These are phyloP conservation scores for Rachycentron canadum DNA, from an alignment of 2,797 vertebrate species.

Conservation along the genomic window DNA sequence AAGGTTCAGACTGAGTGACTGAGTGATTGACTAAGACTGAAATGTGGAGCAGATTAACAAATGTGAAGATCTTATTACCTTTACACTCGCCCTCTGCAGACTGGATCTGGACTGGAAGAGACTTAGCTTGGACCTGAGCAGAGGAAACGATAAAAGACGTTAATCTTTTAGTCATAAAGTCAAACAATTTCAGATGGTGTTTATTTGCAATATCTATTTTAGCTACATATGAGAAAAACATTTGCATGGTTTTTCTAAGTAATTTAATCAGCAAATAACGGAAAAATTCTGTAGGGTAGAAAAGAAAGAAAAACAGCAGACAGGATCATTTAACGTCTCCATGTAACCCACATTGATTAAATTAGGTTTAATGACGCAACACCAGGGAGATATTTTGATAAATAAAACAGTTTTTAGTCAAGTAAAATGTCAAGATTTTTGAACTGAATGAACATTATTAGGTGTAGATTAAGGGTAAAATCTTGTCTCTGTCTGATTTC, in stretches of 20 bases:
- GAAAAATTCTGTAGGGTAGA: background rate
- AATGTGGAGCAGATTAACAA: background rate
- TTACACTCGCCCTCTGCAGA: slow-evolving; percentile 97
- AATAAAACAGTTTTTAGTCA: too few relatives aligned
- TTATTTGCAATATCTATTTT: background rate
- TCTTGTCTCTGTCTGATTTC: too few relatives aligned
- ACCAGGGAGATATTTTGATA: too few relatives aligned
- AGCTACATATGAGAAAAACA: background rate
- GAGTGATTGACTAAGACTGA: too few relatives aligned
- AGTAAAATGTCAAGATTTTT: too few relatives aligned
- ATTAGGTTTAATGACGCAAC: too few relatives aligned
- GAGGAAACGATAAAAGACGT: background rate
- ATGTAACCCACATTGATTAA: too few relatives aligned
- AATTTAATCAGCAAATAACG: background rate
- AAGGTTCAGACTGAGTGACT: background rate
- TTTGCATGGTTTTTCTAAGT: background rate
- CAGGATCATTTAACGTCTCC: too few relatives aligned
- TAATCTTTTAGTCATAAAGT: too few relatives aligned
- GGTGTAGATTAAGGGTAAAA: too few relatives aligned
- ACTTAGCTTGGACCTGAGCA: slow-evolving; percentile 94
- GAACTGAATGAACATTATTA: too few relatives aligned
- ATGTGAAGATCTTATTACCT: slow-evolving; percentile 83
- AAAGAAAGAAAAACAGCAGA: background rate
- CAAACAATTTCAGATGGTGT: too few relatives aligned
- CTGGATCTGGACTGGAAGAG: slow-evolving; percentile 98